Evolutionary conservation across 1,140 invertebrate genomes (phyloP).

Genomic region (Bombus ignitus): DNA sequence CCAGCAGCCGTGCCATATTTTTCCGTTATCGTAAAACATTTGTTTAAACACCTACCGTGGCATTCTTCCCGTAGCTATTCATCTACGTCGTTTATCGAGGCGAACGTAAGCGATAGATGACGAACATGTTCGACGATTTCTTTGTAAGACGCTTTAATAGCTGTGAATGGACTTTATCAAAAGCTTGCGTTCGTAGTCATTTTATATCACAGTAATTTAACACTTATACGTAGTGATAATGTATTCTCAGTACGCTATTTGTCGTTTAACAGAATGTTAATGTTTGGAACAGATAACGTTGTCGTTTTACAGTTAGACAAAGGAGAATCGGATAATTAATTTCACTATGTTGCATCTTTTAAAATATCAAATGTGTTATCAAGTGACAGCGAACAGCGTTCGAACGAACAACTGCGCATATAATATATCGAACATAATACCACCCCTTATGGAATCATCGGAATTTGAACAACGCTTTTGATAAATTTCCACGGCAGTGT

Average conservation of each 20-base stretch:
- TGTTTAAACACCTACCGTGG: conserved; percentile 27
- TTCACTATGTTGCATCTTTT: neutral
- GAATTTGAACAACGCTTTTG: neutral
- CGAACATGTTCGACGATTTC: neutral
- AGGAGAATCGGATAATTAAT: neutral
- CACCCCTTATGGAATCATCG: neutral
- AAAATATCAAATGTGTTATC: neutral
- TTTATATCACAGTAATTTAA: neutral
- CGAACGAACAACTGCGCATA: neutral
- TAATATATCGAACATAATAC: neutral
- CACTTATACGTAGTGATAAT: neutral
- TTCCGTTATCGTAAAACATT: conserved; percentile 24
- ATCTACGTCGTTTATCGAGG: neutral
- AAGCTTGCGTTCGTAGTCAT: neutral
- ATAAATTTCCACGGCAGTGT: neutral
- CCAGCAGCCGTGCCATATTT: neutral
- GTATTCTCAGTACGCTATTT: neutral
- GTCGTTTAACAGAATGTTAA: too few relatives aligned
- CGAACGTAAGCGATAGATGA: neutral
- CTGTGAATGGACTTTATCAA: neutral
- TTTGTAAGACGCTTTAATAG: neutral
- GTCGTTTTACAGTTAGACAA: neutral
- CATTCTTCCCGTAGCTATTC: conserved; percentile 24
- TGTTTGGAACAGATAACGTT: neutral
- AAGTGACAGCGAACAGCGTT: neutral